A percentile compares a stretch with the other conserved stretches of the same genome.
Evolutionary conservation across 2,888 invertebrate genomes (phyloP).

Genomic region (Apamea sordens): DNA sequence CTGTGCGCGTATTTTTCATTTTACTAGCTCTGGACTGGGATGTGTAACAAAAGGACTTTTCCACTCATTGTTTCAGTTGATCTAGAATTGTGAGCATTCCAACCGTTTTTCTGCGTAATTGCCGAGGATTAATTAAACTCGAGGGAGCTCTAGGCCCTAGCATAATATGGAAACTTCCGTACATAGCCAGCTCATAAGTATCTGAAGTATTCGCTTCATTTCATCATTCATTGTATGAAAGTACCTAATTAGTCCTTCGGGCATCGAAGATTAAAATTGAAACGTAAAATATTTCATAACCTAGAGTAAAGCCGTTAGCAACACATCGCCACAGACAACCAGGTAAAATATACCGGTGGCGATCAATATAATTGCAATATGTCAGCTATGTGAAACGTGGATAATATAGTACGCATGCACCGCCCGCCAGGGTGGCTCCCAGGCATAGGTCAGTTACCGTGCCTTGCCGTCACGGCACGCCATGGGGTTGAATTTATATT

Average conservation of each 20-base stretch:
- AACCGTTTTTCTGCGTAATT: conserved; percentile 62
- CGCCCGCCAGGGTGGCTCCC: conserved; percentile 74
- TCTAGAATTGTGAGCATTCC: conserved; percentile 61
- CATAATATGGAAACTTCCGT: conserved; percentile 44
- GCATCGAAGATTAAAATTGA: neutral
- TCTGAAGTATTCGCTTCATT: neutral
- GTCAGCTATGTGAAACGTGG: conserved; percentile 72
- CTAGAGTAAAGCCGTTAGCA: conserved; percentile 7
- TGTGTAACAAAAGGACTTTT: conserved; percentile 84
- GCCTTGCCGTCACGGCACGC: conserved; percentile 57
- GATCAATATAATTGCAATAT: conserved; percentile 82
- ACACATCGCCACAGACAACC: conserved; percentile 20
- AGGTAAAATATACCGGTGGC: conserved; percentile 45
- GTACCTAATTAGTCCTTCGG: neutral
- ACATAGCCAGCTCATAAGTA: conserved; percentile 14
- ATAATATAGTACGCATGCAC: conserved; percentile 82
- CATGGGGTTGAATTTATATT: conserved; percentile 55
- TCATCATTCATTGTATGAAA: neutral
- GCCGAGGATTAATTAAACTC: conserved; percentile 55
- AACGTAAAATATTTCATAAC: conserved; percentile 6
- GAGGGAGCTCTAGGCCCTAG: conserved; percentile 34
- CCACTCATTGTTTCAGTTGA: conserved; percentile 79
- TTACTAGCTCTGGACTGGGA: conserved; percentile 76
- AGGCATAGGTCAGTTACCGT: conserved; percentile 84
- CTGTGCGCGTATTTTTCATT: conserved; percentile 84